Percentiles rank a stretch among this genome's conserved stretches.
phyloP scores from a whole-genome alignment of 2,888 invertebrate genomes.

The Torymus auratus region DNA sequence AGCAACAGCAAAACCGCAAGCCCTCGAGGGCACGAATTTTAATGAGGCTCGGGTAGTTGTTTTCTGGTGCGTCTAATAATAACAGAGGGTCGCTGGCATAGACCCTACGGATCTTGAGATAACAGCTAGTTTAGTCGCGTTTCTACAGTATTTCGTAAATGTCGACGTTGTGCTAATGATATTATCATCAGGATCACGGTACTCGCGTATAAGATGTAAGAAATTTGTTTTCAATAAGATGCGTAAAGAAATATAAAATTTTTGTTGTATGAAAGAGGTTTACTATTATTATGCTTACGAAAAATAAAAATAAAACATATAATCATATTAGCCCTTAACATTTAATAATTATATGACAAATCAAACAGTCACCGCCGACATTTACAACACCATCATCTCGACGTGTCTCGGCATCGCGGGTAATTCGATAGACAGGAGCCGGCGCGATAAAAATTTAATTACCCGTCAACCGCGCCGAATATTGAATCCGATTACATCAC shows the following conservation, averaged over 20 bases:
- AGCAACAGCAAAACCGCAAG: conserved; percentile 6
- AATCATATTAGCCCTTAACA: too few relatives aligned
- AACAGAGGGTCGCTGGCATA: conserved; percentile 12
- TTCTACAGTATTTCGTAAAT: conserved; percentile 7
- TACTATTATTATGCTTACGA: too few relatives aligned
- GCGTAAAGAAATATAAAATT: too few relatives aligned
- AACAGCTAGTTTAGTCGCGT: conserved; percentile 20
- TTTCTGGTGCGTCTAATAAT: conserved; percentile 38
- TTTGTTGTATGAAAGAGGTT: too few relatives aligned
- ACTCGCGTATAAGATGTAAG: too few relatives aligned
- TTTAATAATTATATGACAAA: too few relatives aligned
- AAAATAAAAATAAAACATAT: too few relatives aligned
- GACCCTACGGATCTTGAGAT: conserved; percentile 23
- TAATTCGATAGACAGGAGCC: conserved; percentile 25
- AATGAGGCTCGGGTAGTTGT: conserved; percentile 34
- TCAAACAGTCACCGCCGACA: too few relatives aligned
- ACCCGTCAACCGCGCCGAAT: conserved; percentile 26
- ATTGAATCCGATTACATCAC: conserved; percentile 42
- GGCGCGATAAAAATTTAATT: conserved; percentile 37
- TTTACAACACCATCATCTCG: too few relatives aligned
- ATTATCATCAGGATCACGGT: not conserved
- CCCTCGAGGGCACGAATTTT: conserved; percentile 32
- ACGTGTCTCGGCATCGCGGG: not conserved
- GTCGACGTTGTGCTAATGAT: conserved; percentile 21
- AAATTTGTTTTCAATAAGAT: too few relatives aligned